phyloP scores from a whole-genome alignment of 1,140 invertebrate species.

The Neodiprion virginianus region DNA sequence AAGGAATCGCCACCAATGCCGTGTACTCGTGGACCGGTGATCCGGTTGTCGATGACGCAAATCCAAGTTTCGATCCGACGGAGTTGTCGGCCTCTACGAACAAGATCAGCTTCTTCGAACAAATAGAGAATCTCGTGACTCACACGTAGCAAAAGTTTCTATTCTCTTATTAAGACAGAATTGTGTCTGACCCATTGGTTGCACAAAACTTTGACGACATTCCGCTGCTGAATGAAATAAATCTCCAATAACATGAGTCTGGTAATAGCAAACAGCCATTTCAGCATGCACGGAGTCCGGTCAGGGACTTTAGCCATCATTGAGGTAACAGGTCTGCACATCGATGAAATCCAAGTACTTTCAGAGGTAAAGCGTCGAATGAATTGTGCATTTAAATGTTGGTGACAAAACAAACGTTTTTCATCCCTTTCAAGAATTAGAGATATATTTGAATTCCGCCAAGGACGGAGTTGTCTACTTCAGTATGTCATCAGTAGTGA shows the following conservation, averaged over 20 bases:
- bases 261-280: constrained; percentile 55
- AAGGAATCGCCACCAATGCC: neutral
- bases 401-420: constrained; percentile 23
- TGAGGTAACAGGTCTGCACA: constrained; percentile 58
- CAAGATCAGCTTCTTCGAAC: constrained; percentile 40
- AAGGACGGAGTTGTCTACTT: constrained; percentile 75
- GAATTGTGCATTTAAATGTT: neutral
- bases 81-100: neutral
- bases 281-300: constrained; percentile 47
- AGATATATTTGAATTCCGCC: constrained; percentile 72
- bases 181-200: neutral
- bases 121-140: constrained; percentile 38
- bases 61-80: neutral
- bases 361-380: neutral
- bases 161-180: neutral
- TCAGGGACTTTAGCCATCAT: constrained; percentile 51
- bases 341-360: constrained; percentile 31
- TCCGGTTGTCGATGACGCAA: neutral
- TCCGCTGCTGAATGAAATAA: constrained; percentile 62
- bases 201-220: constrained; percentile 64
- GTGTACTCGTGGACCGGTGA: neutral
- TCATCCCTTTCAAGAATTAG: constrained; percentile 62
- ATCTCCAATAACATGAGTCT: constrained; percentile 56
- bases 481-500: constrained; percentile 75
- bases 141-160: constrained; percentile 13